Evolutionary conservation across 2,113 vertebrate genomes (phyloP), one percentile per base, ranked within the genome.

Genomic region (Willisornis vidua): DNA sequence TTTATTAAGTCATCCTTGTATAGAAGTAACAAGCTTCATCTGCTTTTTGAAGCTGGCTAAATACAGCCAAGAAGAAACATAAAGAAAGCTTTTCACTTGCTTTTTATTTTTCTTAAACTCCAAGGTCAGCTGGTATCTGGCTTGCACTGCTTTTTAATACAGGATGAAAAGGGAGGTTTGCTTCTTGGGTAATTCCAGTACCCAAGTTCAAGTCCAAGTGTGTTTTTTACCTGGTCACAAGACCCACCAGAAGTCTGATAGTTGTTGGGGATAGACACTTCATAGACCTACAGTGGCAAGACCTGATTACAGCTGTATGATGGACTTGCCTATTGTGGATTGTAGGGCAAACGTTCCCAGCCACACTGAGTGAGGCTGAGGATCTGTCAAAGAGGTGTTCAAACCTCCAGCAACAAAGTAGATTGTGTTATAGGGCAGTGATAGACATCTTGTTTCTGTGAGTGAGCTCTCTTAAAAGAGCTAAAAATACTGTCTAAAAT

Each of bases 1-100:
- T 89, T 97, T 96, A 93, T 96, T 92, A 97, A 95, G 94, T 90
- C 95, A 96, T 95, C 73, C 31, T 68, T 90, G 65, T 79, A 65
- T 20, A 81, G 73, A 95, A 85, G 49, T 91, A 90, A 85, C 94
- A 94, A 93, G 31, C 43, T 95, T 94, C 84, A 63, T 70, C 22
- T 95, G 95, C 92, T 96, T 81, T 79, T 71, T 19, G 33, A 91
- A 25, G 71, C 48, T 91, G 68, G 71, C n/a, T 88, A 84, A 86
- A 90, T 77, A 78, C n/a, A 87, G 55, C 83, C 66, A 66, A 90
- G 46, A 54, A 78, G 49, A 96, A 89, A 88, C 11, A 46, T 23
- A 59, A 92, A 87, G 93, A 93, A 97, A 93, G 51, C 15, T 3
- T 10, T 84, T 95, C 28, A 78, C 77, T 89, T 97, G 83, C 19